These are phyloP conservation scores for Ranitomeya imitator DNA, from an alignment of 2,113 vertebrate species.

Conservation along the genomic window DNA sequence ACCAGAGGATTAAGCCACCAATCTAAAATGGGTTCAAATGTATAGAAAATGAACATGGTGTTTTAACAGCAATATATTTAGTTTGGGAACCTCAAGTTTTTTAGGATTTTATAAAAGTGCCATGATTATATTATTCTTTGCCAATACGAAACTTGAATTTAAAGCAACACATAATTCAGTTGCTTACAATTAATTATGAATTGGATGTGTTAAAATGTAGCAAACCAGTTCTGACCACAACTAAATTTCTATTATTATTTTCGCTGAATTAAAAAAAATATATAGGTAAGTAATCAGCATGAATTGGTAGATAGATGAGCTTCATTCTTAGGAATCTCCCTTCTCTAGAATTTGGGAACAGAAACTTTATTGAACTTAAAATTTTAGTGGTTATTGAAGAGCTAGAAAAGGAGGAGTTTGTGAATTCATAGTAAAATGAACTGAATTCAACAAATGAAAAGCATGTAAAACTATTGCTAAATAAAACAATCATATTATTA, in stretches of 20 bases:
- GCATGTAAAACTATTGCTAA: no score
- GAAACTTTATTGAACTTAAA: background rate
- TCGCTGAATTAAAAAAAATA: no score
- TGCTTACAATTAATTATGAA: background rate
- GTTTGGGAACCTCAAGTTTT: background rate
- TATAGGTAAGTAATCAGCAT: background rate
- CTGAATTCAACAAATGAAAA: no score
- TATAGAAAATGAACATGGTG: conserved; percentile 15
- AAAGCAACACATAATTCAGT: background rate
- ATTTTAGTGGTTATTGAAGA: background rate
- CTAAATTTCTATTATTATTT: no score
- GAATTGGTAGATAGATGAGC: background rate
- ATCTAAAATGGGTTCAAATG: conserved; percentile 32
- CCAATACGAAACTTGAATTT: background rate
- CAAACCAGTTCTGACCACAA: no score
- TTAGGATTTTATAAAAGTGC: background rate
- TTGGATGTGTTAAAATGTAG: no score
- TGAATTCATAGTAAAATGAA: no score
- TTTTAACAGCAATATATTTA: conserved; percentile 25
- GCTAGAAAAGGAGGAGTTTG: no score
- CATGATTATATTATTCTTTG: background rate
- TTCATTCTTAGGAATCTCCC: background rate
- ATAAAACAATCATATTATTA: no score
- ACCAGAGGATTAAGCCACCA: conserved; percentile 45
- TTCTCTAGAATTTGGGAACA: background rate